Evolutionary conservation across 2,888 invertebrate species (phyloP).

Genomic region (Lasioglossum calceatum): DNA sequence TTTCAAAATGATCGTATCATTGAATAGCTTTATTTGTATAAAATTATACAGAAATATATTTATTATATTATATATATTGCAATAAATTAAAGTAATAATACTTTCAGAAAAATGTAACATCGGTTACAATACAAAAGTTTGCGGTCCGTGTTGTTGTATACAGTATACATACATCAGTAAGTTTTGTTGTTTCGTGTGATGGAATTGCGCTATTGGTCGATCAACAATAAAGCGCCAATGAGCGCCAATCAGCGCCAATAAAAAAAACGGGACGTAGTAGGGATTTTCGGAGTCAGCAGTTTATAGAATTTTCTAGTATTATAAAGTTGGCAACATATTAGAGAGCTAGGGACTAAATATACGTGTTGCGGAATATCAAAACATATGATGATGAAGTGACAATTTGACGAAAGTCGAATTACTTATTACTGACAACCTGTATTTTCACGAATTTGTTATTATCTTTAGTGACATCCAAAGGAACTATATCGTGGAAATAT

Average conservation of each 20-base stretch:
- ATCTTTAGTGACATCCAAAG: conserved; percentile 21
- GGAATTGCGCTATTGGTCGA: conserved; percentile 9
- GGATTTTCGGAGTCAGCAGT: not conserved
- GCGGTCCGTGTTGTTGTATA: too few species aligned
- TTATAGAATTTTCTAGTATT: not conserved
- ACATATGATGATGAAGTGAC: conserved; percentile 76
- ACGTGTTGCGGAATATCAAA: conserved; percentile 66
- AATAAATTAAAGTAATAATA: too few species aligned
- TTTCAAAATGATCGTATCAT: not conserved
- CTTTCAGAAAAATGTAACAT: too few species aligned
- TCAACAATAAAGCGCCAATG: not conserved
- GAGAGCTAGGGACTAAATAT: conserved; percentile 32
- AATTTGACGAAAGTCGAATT: conserved; percentile 66
- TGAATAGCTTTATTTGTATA: not conserved
- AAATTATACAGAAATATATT: too few species aligned
- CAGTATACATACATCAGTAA: too few species aligned
- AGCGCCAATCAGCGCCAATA: not conserved
- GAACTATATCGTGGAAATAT: conserved; percentile 8
- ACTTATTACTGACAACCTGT: conserved; percentile 27
- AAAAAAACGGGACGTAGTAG: conserved; percentile 5
- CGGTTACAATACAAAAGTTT: too few species aligned
- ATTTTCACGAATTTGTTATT: conserved; percentile 37
- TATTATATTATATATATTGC: too few species aligned
- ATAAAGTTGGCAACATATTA: conserved; percentile 27
- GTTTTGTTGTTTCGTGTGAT: too few species aligned